Conservation (phyloP, 2,888 invertebrate genomes). For the Epinotia bilunana region DNA sequence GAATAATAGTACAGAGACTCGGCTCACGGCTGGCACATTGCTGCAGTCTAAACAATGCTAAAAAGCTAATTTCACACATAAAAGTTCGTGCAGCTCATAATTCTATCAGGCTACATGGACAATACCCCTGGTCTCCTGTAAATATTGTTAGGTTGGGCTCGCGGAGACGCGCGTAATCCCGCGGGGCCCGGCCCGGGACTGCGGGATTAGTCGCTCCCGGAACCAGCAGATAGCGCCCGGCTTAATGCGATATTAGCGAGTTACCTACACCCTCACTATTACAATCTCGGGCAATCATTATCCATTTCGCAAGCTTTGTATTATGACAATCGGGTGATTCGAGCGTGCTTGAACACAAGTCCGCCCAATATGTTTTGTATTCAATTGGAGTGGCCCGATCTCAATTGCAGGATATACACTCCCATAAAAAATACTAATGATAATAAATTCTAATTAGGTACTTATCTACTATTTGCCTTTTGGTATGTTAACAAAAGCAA, state of each 20-base stretch:
- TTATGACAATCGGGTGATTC: conserved; percentile 37
- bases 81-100: conserved; percentile 37
- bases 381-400: conserved; percentile 1
- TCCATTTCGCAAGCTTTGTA: conserved; percentile 41
- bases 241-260: conserved; percentile 72
- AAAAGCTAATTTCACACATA: conserved; percentile 25
- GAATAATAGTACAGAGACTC: background rate
- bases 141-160: conserved; percentile 56
- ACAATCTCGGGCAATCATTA: conserved; percentile 53
- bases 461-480: too few species aligned
- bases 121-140: conserved; percentile 45
- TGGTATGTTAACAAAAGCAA: too few species aligned
- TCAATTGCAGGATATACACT: background rate
- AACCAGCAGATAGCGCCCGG: conserved; percentile 64
- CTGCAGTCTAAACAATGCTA: background rate
- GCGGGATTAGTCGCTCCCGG: conserved; percentile 53
- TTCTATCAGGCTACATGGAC: conserved; percentile 41
- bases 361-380: conserved; percentile 11
- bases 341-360: conserved; percentile 11
- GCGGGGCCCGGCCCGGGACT: conserved; percentile 54
- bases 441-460: background rate
- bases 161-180: conserved; percentile 67
- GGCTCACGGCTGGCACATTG: background rate
- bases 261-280: conserved; percentile 49
- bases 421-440: background rate